These are phyloP conservation scores for Siphonodentalium dalli DNA, from an alignment of 2,888 invertebrate species.

Conservation along the genomic window DNA sequence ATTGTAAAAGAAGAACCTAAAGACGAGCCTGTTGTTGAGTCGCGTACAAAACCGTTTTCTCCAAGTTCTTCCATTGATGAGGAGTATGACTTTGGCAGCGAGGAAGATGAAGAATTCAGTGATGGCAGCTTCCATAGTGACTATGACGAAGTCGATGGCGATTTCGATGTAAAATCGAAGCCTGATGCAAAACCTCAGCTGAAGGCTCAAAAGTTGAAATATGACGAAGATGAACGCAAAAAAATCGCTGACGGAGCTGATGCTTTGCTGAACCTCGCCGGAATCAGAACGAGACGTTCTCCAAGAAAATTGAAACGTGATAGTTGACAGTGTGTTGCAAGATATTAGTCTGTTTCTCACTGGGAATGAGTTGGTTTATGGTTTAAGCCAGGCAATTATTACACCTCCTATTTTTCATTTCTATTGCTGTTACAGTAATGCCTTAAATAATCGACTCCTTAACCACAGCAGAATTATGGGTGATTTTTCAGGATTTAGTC, in stretches of 20 bases:
- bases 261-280: conserved; percentile 79
- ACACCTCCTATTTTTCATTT: too few species aligned
- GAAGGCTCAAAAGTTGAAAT: conserved; percentile 18
- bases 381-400: too few species aligned
- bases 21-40: conserved; percentile 37
- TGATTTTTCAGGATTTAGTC: too few species aligned
- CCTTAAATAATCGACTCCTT: too few species aligned
- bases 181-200: conserved; percentile 1
- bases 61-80: conserved; percentile 65
- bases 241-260: conserved; percentile 82
- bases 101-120: conserved; percentile 37
- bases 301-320: too few species aligned
- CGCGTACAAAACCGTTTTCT: conserved; percentile 42
- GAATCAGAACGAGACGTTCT: conserved; percentile 65
- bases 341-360: too few species aligned
- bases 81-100: conserved; percentile 63
- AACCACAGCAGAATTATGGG: too few species aligned
- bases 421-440: too few species aligned
- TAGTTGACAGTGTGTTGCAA: too few species aligned
- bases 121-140: conserved; percentile 28
- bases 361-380: too few species aligned
- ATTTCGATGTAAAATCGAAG: conserved; percentile 25
- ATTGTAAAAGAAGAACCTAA: conserved; percentile 39
- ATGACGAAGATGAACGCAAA: conserved; percentile 65
- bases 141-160: conserved; percentile 49